A percentile compares a stretch with the other conserved stretches of the same genome.
phyloP scores from a whole-genome alignment of 1,140 invertebrate species.

The Orussus abietinus region DNA sequence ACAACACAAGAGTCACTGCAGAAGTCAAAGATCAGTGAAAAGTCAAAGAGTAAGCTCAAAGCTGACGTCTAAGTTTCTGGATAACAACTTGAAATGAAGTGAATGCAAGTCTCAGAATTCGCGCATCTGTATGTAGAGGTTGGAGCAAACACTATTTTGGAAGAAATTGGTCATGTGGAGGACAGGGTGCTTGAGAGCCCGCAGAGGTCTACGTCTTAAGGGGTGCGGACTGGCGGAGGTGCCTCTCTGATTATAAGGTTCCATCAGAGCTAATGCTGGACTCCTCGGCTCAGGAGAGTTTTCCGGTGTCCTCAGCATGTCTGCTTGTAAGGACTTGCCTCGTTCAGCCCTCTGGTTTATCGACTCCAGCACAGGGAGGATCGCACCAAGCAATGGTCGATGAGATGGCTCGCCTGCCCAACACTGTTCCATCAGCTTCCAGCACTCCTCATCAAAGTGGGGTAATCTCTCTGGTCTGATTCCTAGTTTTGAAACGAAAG shows the following conservation, averaged over 20 bases:
- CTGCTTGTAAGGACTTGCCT: slow-evolving; percentile 31
- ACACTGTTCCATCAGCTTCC: slow-evolving; percentile 81
- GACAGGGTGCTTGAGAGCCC: slow-evolving; percentile 31
- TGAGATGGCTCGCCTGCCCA: slow-evolving; percentile 74
- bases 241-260: slow-evolving; percentile 47
- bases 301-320: slow-evolving; percentile 20
- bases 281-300: slow-evolving; percentile 21
- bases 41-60: too few species aligned
- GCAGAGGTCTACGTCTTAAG: slow-evolving; percentile 24
- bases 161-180: slow-evolving; percentile 42
- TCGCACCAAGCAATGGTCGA: slow-evolving; percentile 74
- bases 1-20: too few species aligned
- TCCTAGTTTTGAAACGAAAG: slow-evolving; percentile 51
- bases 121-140: slow-evolving; percentile 41
- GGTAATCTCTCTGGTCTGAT: slow-evolving; percentile 72
- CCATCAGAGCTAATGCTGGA: slow-evolving; percentile 35
- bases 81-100: too few species aligned
- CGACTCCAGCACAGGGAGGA: slow-evolving; percentile 64
- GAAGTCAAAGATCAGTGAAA: too few species aligned
- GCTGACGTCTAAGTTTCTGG: too few species aligned
- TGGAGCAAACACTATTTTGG: slow-evolving; percentile 36
- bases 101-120: slow-evolving; percentile 32
- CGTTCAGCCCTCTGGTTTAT: slow-evolving; percentile 45
- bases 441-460: slow-evolving; percentile 75
- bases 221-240: slow-evolving; percentile 26